Percentiles rank a stretch among this genome's conserved stretches.
phyloP scores from a whole-genome alignment of 1,140 invertebrate species.

The Cyclargus thomasi region DNA sequence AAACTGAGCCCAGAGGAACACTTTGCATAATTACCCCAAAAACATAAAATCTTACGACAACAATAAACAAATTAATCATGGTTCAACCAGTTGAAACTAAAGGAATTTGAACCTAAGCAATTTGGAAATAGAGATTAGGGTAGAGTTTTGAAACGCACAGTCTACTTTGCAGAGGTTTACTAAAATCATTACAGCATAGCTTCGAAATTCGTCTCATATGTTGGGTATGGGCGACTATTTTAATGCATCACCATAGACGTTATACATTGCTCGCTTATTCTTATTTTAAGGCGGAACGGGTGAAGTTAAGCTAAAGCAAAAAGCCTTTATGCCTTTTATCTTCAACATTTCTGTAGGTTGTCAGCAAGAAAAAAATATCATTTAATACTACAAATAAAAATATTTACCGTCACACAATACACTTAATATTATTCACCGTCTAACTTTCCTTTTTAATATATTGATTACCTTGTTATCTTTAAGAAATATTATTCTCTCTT shows the following conservation, averaged over 20 bases:
- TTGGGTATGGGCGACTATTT: background rate
- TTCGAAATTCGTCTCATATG: slow-evolving; percentile 25
- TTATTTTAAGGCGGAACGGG: no score
- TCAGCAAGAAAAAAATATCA: no score
- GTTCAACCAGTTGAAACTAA: background rate
- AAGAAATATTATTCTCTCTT: no score
- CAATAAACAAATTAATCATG: slow-evolving; percentile 35
- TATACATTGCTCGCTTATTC: slow-evolving; percentile 26
- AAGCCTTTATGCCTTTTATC: no score
- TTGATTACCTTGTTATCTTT: no score
- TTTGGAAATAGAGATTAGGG: slow-evolving; percentile 20
- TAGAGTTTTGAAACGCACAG: slow-evolving; percentile 17
- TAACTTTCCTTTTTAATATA: no score
- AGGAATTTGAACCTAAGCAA: slow-evolving; percentile 26
- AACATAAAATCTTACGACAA: slow-evolving; percentile 71
- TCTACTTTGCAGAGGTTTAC: slow-evolving; percentile 40
- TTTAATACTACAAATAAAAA: no score
- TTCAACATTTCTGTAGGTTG: background rate
- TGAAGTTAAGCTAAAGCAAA: background rate
- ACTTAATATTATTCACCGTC: no score
- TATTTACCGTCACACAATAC: no score
- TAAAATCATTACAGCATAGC: slow-evolving; percentile 62
- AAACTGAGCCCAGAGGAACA: slow-evolving; percentile 59
- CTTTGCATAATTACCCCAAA: slow-evolving; percentile 62
- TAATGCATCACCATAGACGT: background rate